These are phyloP conservation scores for Charaxes varanes DNA, from an alignment of 1,140 invertebrate species.

Conservation along the genomic window DNA sequence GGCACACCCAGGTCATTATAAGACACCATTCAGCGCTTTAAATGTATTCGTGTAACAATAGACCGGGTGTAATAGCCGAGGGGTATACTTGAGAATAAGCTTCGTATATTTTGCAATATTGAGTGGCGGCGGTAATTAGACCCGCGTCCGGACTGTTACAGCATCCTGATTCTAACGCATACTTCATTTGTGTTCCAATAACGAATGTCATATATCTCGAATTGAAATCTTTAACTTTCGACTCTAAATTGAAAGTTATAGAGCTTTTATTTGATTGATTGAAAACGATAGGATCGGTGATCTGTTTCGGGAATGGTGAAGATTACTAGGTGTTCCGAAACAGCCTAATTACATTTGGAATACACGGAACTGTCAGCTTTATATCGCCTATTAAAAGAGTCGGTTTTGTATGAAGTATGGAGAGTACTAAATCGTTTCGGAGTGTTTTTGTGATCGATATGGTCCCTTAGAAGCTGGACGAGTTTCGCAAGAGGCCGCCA, in stretches of 20 bases:
- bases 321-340: slow-evolving; percentile 20
- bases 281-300: slow-evolving; percentile 2
- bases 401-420: slow-evolving; percentile 9
- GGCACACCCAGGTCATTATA: slow-evolving; percentile 61
- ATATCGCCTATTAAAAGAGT: slow-evolving; percentile 2
- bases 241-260: slow-evolving; percentile 17
- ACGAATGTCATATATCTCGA: slow-evolving; percentile 23
- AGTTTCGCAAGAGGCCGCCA: slow-evolving; percentile 64
- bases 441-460: slow-evolving; percentile 38
- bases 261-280: slow-evolving; percentile 16
- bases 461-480: slow-evolving; percentile 62
- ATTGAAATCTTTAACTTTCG: slow-evolving; percentile 15
- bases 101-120: slow-evolving; percentile 66
- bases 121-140: slow-evolving; percentile 68
- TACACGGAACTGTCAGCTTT: slow-evolving; percentile 23
- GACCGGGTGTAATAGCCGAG: slow-evolving; percentile 52
- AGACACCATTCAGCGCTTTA: slow-evolving; percentile 47
- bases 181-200: slow-evolving; percentile 18
- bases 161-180: slow-evolving; percentile 68
- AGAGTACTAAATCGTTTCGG: slow-evolving; percentile 22
- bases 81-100: slow-evolving; percentile 60
- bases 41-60: slow-evolving; percentile 62
- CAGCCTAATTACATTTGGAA: slow-evolving; percentile 29
- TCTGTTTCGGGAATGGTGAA: slow-evolving; percentile 20
- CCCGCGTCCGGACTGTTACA: slow-evolving; percentile 61